Evolutionary conservation across 2,797 vertebrate genomes (phyloP).

Genomic region (Dicrostonyx torquatus): DNA sequence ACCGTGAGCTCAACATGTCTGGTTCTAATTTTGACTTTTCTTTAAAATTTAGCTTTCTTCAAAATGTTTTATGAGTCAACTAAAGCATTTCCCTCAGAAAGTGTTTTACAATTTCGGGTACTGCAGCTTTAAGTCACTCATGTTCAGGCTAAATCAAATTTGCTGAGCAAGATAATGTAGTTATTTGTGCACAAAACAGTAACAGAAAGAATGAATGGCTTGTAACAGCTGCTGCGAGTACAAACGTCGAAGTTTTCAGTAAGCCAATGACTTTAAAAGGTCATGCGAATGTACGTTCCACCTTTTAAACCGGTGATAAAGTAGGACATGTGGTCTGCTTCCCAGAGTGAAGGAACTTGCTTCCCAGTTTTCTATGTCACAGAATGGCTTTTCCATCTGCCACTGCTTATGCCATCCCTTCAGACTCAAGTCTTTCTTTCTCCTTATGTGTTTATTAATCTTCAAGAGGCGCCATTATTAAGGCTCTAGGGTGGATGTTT

Average conservation of each 20-base stretch:
- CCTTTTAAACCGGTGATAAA: slow-evolving; percentile 57
- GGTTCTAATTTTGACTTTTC: slow-evolving; percentile 16
- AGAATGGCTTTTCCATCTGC: slow-evolving; percentile 69
- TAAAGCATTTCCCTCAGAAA: slow-evolving; percentile 42
- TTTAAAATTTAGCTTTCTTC: not conserved
- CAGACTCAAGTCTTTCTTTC: not conserved
- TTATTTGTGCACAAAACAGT: slow-evolving; percentile 65
- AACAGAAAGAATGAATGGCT: slow-evolving; percentile 58
- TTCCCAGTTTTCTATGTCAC: slow-evolving; percentile 57
- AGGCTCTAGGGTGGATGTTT: not conserved
- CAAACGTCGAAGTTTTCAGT: slow-evolving; percentile 59
- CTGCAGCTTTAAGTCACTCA: slow-evolving; percentile 49
- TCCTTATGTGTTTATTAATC: slow-evolving; percentile 32
- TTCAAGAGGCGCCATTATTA: not conserved
- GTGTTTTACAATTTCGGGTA: slow-evolving; percentile 39
- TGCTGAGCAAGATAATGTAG: slow-evolving; percentile 61
- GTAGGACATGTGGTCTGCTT: slow-evolving; percentile 45
- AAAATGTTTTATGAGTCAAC: slow-evolving; percentile 43
- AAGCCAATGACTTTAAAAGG: slow-evolving; percentile 58
- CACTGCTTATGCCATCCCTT: slow-evolving; percentile 22
- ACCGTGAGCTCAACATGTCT: not conserved
- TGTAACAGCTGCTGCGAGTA: slow-evolving; percentile 66
- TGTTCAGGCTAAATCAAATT: slow-evolving; percentile 54
- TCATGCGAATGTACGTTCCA: slow-evolving; percentile 39
- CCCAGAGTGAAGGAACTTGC: slow-evolving; percentile 63